Conservation (phyloP, 2,797 vertebrate genomes). For the Pangasius mekongensis region DNA sequence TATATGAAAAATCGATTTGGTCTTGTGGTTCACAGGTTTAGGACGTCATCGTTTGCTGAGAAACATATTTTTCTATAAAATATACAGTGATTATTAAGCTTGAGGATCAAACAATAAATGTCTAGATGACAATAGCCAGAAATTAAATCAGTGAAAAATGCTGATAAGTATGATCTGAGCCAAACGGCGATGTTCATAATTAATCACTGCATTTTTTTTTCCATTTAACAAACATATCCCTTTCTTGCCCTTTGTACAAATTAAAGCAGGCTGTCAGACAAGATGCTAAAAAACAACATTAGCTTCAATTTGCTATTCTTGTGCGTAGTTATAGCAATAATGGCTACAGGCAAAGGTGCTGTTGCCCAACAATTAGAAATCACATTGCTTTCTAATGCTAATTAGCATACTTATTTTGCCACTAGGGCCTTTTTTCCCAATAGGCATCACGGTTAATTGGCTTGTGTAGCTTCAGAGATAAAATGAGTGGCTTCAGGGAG, state of each 20-base stretch:
- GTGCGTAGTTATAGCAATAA: constrained; percentile 9
- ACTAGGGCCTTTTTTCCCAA: constrained; percentile 36
- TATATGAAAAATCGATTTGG: background rate
- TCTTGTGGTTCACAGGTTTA: background rate
- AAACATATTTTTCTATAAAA: background rate
- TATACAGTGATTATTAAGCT: background rate
- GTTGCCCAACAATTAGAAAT: constrained; percentile 45
- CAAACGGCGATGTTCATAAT: background rate
- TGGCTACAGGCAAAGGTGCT: constrained; percentile 36
- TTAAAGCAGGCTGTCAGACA: background rate
- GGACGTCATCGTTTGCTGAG: background rate
- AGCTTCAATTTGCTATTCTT: constrained; percentile 21
- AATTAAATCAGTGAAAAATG: background rate
- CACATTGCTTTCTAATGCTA: constrained; percentile 41
- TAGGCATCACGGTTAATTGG: constrained; percentile 52
- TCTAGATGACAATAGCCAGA: background rate
- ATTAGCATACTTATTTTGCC: constrained; percentile 46
- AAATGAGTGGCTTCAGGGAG: constrained; percentile 45
- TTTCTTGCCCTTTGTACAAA: background rate
- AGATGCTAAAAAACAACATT: constrained; percentile 34
- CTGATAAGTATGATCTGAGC: background rate
- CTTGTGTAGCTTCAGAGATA: constrained; percentile 50
- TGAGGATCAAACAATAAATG: background rate
- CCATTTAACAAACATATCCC: background rate
- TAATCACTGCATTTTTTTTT: background rate